A percentile compares a stretch with the other conserved stretches of the same genome.
These are phyloP conservation scores for Caranx ignobilis DNA, from an alignment of 2,113 vertebrate species.

Conservation along the genomic window DNA sequence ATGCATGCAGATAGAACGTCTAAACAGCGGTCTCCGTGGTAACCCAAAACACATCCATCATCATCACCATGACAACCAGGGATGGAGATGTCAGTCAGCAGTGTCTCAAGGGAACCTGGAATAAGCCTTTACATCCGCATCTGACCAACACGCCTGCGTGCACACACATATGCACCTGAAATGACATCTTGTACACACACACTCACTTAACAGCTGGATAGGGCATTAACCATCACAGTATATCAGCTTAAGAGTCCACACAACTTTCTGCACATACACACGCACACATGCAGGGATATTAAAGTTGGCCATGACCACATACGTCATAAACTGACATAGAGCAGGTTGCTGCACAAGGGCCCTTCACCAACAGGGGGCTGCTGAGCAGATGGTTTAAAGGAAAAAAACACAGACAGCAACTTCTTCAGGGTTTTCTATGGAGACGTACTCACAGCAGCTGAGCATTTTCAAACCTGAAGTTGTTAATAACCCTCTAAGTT, in stretches of 20 bases:
- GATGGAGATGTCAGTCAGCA: slow-evolving; percentile 77
- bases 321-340: slow-evolving; percentile 43
- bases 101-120: slow-evolving; percentile 60
- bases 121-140: slow-evolving; percentile 55
- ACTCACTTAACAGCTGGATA: not conserved
- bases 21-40: slow-evolving; percentile 76
- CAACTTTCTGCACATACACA: slow-evolving; percentile 35
- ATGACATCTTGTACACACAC: not conserved
- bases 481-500: slow-evolving; percentile 12
- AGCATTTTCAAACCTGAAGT: not conserved
- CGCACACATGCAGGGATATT: slow-evolving; percentile 10
- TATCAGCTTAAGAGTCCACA: slow-evolving; percentile 36
- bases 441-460: not conserved
- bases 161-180: not conserved
- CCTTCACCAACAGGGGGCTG: slow-evolving; percentile 55
- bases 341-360: slow-evolving; percentile 24
- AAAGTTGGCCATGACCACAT: slow-evolving; percentile 40
- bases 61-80: slow-evolving; percentile 80
- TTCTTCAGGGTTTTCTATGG: not conserved
- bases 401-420: not conserved
- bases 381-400: slow-evolving; percentile 31
- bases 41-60: slow-evolving; percentile 81
- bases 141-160: slow-evolving; percentile 26
- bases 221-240: slow-evolving; percentile 49
- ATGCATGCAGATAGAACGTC: slow-evolving; percentile 75